Base-by-base conservation (phyloP, 2,113 vertebrate species). In the Chrysochloris asiatica region DNA sequence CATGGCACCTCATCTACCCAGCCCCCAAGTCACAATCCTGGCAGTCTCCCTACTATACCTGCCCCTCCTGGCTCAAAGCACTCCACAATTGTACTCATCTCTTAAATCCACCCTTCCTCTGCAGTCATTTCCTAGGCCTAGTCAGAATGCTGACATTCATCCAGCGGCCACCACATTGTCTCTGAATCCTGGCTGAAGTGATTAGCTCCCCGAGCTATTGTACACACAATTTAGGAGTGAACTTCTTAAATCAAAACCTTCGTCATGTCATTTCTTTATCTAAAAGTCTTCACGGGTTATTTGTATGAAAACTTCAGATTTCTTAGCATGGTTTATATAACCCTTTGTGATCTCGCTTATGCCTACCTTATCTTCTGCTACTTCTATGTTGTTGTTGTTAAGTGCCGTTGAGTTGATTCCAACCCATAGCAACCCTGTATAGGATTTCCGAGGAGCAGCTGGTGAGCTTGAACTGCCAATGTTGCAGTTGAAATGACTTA, bases 221-320 rank as follows among this genome's bases (percentile, higher is more conserved):
- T 33, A n/a, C 26, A n/a, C 0, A 26, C 17, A 63, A 13, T 14
- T 47, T 45, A 17, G 56, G 19, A 22, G 2, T 50, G 14, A 47
- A 22, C 14, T 80, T 92, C 59, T 30, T 72, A 88, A 89, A 63
- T 45, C 12, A 54, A 81, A 45, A 7, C 8, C 76, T 82, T 79
- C 2, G 6, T 63, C 17, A 17, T 54, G 38, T 30, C 13, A 33
- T 43, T 92, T 86, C 28, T 38, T 77, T 45, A 43, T 69, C 88
- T 90, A 81, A 90, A 86, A 90, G n/a, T 6, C 14, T 65, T 41
- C 47, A 59, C 5, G 56, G 63, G 30, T 7, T 45, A n/a, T 93
- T 77, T 83, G 30, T 69, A 91, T 80, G n/a, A 67, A 48, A 65
- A 33, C 90, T 38, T 72, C 38, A 85, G 9, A 56, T 36, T 92